Percentiles rank a stretch among this genome's conserved stretches.
Conservation (phyloP, 2,888 invertebrate species). For the Masnerella sp. region DNA sequence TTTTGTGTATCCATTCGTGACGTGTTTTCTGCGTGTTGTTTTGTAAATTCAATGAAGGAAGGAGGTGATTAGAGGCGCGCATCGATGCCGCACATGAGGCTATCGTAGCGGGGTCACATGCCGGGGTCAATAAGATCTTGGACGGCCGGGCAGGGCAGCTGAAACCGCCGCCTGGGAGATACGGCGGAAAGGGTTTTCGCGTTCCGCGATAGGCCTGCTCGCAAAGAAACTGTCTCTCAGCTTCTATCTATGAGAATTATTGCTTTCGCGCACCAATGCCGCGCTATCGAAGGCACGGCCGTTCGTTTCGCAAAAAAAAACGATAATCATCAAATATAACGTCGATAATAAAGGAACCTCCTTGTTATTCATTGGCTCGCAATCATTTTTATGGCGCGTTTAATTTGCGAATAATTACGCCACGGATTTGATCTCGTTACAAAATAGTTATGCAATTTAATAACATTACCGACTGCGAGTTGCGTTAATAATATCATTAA, state of each 20-base stretch:
- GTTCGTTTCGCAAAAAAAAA: conserved; percentile 41
- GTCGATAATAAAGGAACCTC: conserved; percentile 31
- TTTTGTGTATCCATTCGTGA: conserved; percentile 33
- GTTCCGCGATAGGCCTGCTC: conserved; percentile 74
- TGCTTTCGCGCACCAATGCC: conserved; percentile 42
- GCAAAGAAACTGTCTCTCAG: conserved; percentile 53
- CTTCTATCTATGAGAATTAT: conserved; percentile 61
- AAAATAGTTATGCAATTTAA: conserved; percentile 30
- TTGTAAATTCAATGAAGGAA: conserved; percentile 50
- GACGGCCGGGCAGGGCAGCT: conserved; percentile 59
- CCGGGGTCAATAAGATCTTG: conserved; percentile 59
- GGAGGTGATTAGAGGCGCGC: conserved; percentile 55
- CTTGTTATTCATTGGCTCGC: background rate
- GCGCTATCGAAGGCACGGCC: conserved; percentile 21
- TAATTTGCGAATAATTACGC: conserved; percentile 12
- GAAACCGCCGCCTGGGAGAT: conserved; percentile 66
- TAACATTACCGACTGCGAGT: conserved; percentile 21
- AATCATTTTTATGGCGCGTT: conserved; percentile 11
- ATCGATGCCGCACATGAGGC: conserved; percentile 43
- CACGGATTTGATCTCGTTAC: conserved; percentile 10
- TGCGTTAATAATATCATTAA: conserved; percentile 40
- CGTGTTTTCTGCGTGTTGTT: conserved; percentile 37
- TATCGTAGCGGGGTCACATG: conserved; percentile 54
- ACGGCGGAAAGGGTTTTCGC: conserved; percentile 76
- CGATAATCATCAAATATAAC: conserved; percentile 54